Evolutionary conservation across 2,888 invertebrate genomes (phyloP).

Genomic region (Synanthedon formicaeformis): DNA sequence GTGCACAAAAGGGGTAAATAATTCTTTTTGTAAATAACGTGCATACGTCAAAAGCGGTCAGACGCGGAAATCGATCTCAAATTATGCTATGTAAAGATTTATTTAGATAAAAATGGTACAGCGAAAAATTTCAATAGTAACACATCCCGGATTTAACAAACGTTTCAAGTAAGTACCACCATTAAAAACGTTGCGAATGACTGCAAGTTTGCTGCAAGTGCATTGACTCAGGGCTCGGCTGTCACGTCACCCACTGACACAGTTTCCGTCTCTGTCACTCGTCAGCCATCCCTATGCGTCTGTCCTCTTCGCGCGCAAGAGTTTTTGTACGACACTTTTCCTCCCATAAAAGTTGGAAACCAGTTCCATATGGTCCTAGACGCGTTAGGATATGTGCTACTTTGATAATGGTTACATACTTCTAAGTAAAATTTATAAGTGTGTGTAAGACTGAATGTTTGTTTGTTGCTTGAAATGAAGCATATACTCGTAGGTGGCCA

Average conservation of each 20-base stretch:
- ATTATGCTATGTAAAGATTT: too few species aligned
- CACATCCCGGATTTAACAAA: not conserved
- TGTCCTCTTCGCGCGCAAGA: slow-evolving; percentile 26
- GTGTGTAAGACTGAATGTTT: not conserved
- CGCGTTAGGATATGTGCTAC: not conserved
- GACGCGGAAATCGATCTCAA: too few species aligned
- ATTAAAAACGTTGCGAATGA: not conserved
- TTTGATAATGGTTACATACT: too few species aligned
- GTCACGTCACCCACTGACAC: slow-evolving; percentile 55
- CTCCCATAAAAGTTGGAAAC: slow-evolving; percentile 41
- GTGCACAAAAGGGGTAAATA: too few species aligned
- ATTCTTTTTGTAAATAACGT: too few species aligned
- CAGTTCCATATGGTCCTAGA: slow-evolving; percentile 28
- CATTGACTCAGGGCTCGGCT: slow-evolving; percentile 43
- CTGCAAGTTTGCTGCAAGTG: slow-evolving; percentile 22
- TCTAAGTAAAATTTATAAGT: not conserved
- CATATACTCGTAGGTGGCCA: too few species aligned
- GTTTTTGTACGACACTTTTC: slow-evolving; percentile 50
- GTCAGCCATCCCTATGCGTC: slow-evolving; percentile 7
- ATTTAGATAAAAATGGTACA: not conserved
- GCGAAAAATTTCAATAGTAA: slow-evolving; percentile 1
- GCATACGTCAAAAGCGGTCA: too few species aligned
- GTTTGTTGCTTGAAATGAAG: too few species aligned
- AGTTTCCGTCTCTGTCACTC: slow-evolving; percentile 35
- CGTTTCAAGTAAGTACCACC: not conserved